Evolutionary conservation across 2,888 invertebrate genomes (phyloP), one percentile per base, ranked within the genome.

Genomic region (Sphecodes monilicornis): DNA sequence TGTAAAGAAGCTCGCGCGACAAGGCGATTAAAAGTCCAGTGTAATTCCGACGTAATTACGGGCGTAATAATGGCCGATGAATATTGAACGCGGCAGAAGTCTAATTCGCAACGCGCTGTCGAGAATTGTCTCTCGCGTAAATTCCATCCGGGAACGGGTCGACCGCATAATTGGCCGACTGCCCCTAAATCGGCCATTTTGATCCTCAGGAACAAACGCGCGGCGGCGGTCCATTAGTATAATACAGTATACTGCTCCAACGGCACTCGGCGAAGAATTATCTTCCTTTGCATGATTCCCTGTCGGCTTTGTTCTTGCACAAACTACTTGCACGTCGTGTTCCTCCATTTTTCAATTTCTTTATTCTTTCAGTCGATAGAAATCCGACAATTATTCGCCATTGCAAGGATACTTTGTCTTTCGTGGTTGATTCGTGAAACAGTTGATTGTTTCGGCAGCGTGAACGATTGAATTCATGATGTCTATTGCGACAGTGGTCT

Each of bases 141-240:
- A 80, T 78, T 80, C 64, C 6, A 83, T 86, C 86, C 39, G 29
- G 57, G 83, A 80, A 86, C 64, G 13, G 50, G 18, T 13, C 60
- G 71, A 82, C 64, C 64, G 64, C 10, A 13, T 22, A 74, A 82
- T 85, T 57, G 71, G 73, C 60, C 66, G 64, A 26, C 26, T 50
- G n/a, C 26, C 60, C 64, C 50, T 66, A 66, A 66, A 66, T 36
- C 36, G 22, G 11, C 66, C 32, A n/a, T 32, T 66, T 36, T 36
- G 0, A 73, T 3, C 6, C 3, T 8, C 8, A 3, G 39, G 54
- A 60, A 73, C 32, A 57, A 54, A 70, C 46, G 57, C 29, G n/a
- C n/a, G n/a, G n/a, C n/a, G n/a, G n/a, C n/a, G n/a, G 43, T 10
- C n/a, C 66, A 66, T 66, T 57, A 18, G 64, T 5, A 4, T 16